Evolutionary conservation across 2,113 vertebrate genomes (phyloP).

Genomic region (Jaculus jaculus): DNA sequence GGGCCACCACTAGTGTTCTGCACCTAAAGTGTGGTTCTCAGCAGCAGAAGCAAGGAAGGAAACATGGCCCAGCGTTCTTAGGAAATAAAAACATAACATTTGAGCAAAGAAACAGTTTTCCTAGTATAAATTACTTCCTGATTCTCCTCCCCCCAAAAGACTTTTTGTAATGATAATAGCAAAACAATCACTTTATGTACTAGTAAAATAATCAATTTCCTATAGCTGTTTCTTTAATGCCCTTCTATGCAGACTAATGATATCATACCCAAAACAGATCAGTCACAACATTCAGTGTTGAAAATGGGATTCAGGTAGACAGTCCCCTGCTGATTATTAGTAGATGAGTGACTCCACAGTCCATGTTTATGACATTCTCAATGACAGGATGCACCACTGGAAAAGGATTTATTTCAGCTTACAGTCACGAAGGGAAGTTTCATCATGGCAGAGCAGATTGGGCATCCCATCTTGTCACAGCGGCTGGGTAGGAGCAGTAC

Average conservation of each 20-base stretch:
- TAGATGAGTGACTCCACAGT: neutral
- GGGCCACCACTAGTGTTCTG: neutral
- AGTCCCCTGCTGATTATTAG: neutral
- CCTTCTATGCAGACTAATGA: neutral
- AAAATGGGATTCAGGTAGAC: neutral
- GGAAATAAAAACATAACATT: neutral
- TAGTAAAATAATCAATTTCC: neutral
- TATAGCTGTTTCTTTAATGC: neutral
- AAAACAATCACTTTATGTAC: neutral
- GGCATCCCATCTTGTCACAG: too few species aligned
- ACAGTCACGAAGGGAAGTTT: too few species aligned
- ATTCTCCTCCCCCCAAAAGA: neutral
- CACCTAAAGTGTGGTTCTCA: too few species aligned
- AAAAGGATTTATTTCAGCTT: too few species aligned
- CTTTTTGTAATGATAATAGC: neutral
- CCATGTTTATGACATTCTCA: neutral
- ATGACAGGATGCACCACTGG: neutral
- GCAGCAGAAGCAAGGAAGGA: conserved; percentile 7
- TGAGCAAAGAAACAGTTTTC: neutral
- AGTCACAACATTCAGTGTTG: neutral
- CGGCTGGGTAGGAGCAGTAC: too few species aligned
- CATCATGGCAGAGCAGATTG: too few species aligned
- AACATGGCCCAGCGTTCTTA: neutral
- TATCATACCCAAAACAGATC: neutral
- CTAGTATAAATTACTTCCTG: neutral